These are phyloP conservation scores for Lagria hirta DNA, from an alignment of 2,888 invertebrate genomes.

Conservation along the genomic window DNA sequence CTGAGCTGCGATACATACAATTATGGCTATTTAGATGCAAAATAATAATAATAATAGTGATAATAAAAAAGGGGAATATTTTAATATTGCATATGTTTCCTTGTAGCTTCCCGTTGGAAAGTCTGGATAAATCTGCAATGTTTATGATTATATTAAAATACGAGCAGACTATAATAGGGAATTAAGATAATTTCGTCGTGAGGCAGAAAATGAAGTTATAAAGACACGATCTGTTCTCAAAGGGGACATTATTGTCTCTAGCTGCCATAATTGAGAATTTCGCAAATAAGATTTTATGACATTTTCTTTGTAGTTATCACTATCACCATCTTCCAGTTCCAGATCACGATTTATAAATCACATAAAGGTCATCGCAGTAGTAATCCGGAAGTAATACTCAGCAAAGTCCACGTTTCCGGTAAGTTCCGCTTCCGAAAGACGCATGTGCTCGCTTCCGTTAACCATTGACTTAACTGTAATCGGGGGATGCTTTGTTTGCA, in stretches of 20 bases:
- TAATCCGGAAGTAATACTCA: constrained; percentile 31
- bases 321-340: no score
- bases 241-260: constrained; percentile 44
- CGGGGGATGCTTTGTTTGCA: constrained; percentile 38
- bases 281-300: constrained; percentile 45
- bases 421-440: constrained; percentile 7
- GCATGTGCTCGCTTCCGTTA: constrained; percentile 45
- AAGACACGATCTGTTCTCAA: constrained; percentile 44
- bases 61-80: no score
- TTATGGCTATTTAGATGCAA: no score
- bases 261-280: constrained; percentile 50
- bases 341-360: constrained; percentile 11
- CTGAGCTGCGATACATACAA: no score
- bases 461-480: constrained; percentile 50
- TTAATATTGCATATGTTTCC: no score
- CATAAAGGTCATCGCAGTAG: constrained; percentile 29
- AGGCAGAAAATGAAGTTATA: constrained; percentile 50
- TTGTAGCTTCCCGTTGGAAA: no score
- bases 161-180: constrained; percentile 48
- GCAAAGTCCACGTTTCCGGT: constrained; percentile 37
- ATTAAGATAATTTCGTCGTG: constrained; percentile 50
- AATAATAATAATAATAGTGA: no score
- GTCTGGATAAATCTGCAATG: constrained; percentile 40
- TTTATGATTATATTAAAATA: constrained; percentile 49
- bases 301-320: no score